Evolutionary conservation across 2,888 invertebrate genomes (phyloP), one percentile per base, ranked within the genome.

Genomic region (Xylocampa areola): DNA sequence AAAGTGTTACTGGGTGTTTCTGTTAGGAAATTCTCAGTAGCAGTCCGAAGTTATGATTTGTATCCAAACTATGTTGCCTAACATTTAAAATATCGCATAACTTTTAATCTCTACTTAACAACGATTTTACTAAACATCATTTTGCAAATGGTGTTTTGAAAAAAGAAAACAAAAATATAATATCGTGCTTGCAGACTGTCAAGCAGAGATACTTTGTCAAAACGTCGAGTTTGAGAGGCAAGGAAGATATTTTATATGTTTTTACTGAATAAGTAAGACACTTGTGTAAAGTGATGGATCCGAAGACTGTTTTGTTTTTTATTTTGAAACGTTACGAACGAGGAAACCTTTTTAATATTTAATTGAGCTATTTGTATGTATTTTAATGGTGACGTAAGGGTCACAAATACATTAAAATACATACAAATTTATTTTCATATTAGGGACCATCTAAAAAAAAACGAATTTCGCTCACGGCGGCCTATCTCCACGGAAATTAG

Each of bases 191-290:
- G 23, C 2, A 13, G 11, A 13, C 2, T 23, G 6, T 43, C 7
- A 6, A 48, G 25, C 21, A 21, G 13, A 13, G 25, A 13, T 36
- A 51, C 36, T 51, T 61, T 13, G 30, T 27, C n/a, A 49, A 61
- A 35, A 10, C 10, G 33, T 40, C 10, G 8, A 17, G 19, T 30
- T 37, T 37, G 35, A 30, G n/a, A 8, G n/a, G 25, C 1, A 3
- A 32, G 44, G 11, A 48, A 13, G 21, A 13, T 21, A 13, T n/a
- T n/a, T n/a, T n/a, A n/a, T 30, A 11, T 36, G 19, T 16, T 29
- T 29, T 11, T 3, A 23, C 11, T 27, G 27, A 39, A 44, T n/a
- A n/a, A n/a, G 23, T 21, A 8, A 33, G 10, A 0, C 23, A 44
- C 29, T 64, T 63, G 11, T 43, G 8, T 44, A 27, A 39, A 33